Base-by-base conservation (phyloP, 2,113 vertebrate genomes). In the Sus scrofa region DNA sequence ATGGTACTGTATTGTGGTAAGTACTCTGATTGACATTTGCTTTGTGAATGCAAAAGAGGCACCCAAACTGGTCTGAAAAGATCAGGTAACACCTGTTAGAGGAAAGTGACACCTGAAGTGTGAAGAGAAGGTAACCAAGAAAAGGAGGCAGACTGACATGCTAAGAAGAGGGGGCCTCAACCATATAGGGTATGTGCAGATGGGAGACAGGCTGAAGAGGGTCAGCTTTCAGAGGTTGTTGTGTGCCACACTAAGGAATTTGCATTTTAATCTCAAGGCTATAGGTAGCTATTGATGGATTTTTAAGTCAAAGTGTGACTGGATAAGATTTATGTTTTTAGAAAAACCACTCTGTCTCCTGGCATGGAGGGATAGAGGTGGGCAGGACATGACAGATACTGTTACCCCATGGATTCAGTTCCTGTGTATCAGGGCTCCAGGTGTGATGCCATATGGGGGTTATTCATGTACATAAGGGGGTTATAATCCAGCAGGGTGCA, bases 241-340 rank as follows among this genome's bases (percentile, higher is more conserved):
- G 9, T 56, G 34, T 91, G 30, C 37, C 39, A 67, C 22, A 83
- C 8, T 86, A 65, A 82, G n/a, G 44, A 86, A 86, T 86, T 94
- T 89, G 11, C 26, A 71, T 52, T 82, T 86, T 82, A 92, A 94
- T 92, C 19, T 94, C 58, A 77, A 67, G 18, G 10, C 20, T 81
- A 1, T 89, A 12, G n/a, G 56, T 95, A 85, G 37, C 52, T 86
- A 0, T 73, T 73, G 19, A 22, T 95, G 65, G 32, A 85, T 56
- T 96, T 90, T 88, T 95, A 60, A 95, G 60, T 70, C 20, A 79
- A 6, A 8, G 3, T 86, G 13, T 74, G 19, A 52, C 24, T 81
- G 39, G 26, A 68, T 88, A 83, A 65, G 54, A 37, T 68, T 73
- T 44, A 87, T 86, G 24, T 34, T 86, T 88, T 89, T 74, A 65